Evolutionary conservation across 2,797 vertebrate genomes (phyloP).

Genomic region (Lates japonicus): DNA sequence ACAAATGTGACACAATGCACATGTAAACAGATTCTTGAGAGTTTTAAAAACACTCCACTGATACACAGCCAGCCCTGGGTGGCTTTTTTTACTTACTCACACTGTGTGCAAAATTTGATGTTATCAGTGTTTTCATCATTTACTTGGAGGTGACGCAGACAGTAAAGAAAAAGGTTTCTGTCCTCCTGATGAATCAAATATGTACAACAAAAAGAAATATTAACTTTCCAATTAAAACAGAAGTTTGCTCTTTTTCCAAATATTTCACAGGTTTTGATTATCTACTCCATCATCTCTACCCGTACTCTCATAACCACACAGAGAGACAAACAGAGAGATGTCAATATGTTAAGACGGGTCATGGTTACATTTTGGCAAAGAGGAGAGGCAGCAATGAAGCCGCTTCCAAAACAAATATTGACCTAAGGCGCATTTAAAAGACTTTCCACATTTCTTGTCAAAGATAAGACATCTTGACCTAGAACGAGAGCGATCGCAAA

Average conservation of each 20-base stretch:
- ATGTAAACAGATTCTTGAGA: neutral
- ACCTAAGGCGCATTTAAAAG: slow-evolving; percentile 18
- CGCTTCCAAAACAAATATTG: slow-evolving; percentile 56
- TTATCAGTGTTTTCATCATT: neutral
- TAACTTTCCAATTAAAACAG: neutral
- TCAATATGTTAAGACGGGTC: neutral
- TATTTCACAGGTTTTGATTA: neutral
- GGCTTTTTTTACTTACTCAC: too few species aligned
- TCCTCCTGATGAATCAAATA: neutral
- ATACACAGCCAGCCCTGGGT: too few species aligned
- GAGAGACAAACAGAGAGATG: neutral
- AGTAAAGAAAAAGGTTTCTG: neutral
- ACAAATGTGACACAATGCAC: neutral
- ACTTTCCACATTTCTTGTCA: neutral
- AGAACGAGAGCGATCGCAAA: neutral
- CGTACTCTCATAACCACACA: neutral
- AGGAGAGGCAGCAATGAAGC: neutral
- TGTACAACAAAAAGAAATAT: too few species aligned
- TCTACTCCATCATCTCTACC: too few species aligned
- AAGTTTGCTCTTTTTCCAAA: neutral
- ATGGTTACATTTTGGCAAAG: neutral
- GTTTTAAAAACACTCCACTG: neutral
- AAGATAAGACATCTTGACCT: neutral
- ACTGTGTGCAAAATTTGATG: neutral
- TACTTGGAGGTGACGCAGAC: neutral